phyloP scores from a whole-genome alignment of 2,888 invertebrate species.

The Electrophaes corylata region DNA sequence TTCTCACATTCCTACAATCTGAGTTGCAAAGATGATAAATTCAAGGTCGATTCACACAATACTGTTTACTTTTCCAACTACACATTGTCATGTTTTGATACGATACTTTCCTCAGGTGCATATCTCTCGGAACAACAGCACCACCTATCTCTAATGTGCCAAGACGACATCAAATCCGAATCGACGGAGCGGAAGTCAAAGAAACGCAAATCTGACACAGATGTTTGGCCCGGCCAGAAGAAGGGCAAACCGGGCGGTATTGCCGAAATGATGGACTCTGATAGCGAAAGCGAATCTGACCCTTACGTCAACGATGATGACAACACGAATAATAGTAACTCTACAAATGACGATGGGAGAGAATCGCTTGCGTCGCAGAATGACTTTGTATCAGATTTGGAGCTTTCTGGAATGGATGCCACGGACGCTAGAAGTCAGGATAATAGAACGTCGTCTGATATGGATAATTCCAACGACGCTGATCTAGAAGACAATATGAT shows the following conservation, averaged over 20 bases:
- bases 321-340: constrained; percentile 75
- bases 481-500: constrained; percentile 85
- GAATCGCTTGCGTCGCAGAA: constrained; percentile 79
- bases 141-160: constrained; percentile 72
- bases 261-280: constrained; percentile 86
- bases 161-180: constrained; percentile 66
- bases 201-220: constrained; percentile 86
- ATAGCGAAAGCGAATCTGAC: constrained; percentile 81
- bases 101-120: constrained; percentile 54
- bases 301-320: constrained; percentile 76
- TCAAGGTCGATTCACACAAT: not conserved
- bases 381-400: constrained; percentile 86
- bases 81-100: constrained; percentile 13
- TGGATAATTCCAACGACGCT: constrained; percentile 85
- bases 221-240: constrained; percentile 84
- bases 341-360: constrained; percentile 73
- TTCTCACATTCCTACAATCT: constrained; percentile 8
- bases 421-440: constrained; percentile 82
- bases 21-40: constrained; percentile 7
- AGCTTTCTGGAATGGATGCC: constrained; percentile 86
- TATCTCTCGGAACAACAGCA: constrained; percentile 79
- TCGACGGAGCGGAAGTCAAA: constrained; percentile 79
- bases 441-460: constrained; percentile 78
- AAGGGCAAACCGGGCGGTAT: constrained; percentile 83
- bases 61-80: constrained; percentile 9